Percentiles rank a stretch among this genome's conserved stretches.
These are phyloP conservation scores for Tenebrosternarchus preto DNA, from an alignment of 2,113 vertebrate genomes.

Conservation along the genomic window DNA sequence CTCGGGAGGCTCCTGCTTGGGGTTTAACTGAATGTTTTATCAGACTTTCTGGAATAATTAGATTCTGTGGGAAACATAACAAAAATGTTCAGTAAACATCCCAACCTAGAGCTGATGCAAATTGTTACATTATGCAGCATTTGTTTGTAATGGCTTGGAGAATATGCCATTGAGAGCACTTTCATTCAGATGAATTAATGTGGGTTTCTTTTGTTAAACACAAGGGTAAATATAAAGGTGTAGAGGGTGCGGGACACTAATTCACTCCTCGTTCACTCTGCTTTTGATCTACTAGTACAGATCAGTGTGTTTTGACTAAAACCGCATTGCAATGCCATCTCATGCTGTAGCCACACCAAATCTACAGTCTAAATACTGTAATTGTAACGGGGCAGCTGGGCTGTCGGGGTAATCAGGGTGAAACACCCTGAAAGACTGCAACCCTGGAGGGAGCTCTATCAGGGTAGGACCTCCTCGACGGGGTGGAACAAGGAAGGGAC, in stretches of 20 bases:
- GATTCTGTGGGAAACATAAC: slow-evolving; percentile 28
- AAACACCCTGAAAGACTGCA: no score
- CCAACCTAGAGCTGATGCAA: slow-evolving; percentile 25
- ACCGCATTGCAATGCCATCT: not conserved
- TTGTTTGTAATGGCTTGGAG: not conserved
- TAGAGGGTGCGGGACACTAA: not conserved
- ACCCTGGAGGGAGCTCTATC: no score
- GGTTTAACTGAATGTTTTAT: not conserved
- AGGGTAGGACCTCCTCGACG: no score
- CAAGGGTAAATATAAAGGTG: not conserved
- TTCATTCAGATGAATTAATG: not conserved
- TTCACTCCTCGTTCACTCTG: not conserved
- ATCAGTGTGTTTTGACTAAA: not conserved
- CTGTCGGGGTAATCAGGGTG: no score
- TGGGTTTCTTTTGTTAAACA: not conserved
- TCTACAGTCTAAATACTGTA: not conserved
- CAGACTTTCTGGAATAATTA: slow-evolving; percentile 36
- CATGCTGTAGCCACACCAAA: not conserved
- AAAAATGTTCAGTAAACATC: slow-evolving; percentile 46
- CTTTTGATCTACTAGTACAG: not conserved
- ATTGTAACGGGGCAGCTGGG: no score
- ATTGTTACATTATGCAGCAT: slow-evolving; percentile 23
- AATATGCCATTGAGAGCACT: slow-evolving; percentile 11
- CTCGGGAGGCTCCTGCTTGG: slow-evolving; percentile 1
- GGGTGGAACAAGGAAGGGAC: no score